phyloP scores from a whole-genome alignment of 2,888 invertebrate species.

The Dynastes grantii region DNA sequence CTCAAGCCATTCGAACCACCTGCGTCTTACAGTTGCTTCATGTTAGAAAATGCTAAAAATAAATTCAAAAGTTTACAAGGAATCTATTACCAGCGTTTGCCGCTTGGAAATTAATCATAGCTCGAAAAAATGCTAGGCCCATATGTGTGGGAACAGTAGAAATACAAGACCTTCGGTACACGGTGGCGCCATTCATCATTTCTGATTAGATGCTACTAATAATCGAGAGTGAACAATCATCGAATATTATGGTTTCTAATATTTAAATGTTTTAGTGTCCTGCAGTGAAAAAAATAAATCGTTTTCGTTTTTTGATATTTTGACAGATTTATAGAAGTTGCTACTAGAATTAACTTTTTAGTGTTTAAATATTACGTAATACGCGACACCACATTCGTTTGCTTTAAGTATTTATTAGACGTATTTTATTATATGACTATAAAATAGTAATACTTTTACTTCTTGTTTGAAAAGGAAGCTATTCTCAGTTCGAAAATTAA shows the following conservation, averaged over 20 bases:
- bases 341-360: background rate
- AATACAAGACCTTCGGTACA: conserved; percentile 5
- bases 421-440: too few relatives aligned
- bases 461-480: too few relatives aligned
- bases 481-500: too few relatives aligned
- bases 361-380: too few relatives aligned
- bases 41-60: conserved; percentile 4
- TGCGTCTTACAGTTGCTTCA: background rate
- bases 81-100: conserved; percentile 2
- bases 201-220: conserved; percentile 6
- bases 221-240: background rate
- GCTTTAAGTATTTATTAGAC: too few relatives aligned
- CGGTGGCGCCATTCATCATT: conserved; percentile 9
- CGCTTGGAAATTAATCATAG: conserved; percentile 30
- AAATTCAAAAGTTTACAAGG: background rate
- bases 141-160: conserved; percentile 14
- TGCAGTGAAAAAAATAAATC: background rate
- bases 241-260: background rate
- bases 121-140: background rate
- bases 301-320: background rate
- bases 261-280: background rate
- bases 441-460: too few relatives aligned
- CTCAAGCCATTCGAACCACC: background rate
- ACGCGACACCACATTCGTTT: too few relatives aligned
- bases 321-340: background rate